Evolutionary conservation across 2,113 vertebrate species (phyloP), one percentile per base, ranked within the genome.

Genomic region (Calyptommatus sinebrachiatus): DNA sequence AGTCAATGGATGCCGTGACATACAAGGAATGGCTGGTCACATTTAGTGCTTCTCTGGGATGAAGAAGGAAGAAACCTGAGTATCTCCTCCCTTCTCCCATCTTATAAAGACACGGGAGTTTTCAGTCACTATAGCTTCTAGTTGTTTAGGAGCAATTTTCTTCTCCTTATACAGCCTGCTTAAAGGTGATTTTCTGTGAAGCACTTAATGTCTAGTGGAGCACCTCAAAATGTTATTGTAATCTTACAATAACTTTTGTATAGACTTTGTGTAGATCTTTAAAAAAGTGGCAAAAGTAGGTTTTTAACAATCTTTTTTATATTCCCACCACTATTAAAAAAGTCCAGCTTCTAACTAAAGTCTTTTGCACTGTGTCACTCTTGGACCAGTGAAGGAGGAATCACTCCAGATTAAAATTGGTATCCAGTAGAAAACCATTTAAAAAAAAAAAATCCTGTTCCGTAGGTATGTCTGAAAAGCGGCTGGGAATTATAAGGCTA

Each of bases 401-500:
- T 65, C 78, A 78, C 73, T 41, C 71, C 8, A 73, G 48, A 8
- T 62, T 69, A 84, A 78, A 79, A 61, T 76, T 1, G 73, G 73
- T 79, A 63, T 74, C 22, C 61, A 70, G 81, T 78, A 76, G 74
- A 20, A 79, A 81, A 80, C 70, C 65, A 61, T 79, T 2, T 0
- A n/a, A 78, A 66, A 50, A 31, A 84, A 78, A 11, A 21, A 61
- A 26, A 12, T 22, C 46, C 18, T 10, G 28, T n/a, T 1, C 45
- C 61, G 31, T 28, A 8, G 5, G 45, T 48, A 16, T 48, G 16
- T 35, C 26, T 12, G 2, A 22, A 31, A 77, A 46, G 26, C 35
- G 29, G 74, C 72, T n/a, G 28, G 70, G 8, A 63, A 50, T 6
- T 10, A 81, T 67, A 72, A 72, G 84, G 71, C 57, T 57, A 53